Conservation (phyloP, 1,140 invertebrate species). For the Drosophila tsacasi region DNA sequence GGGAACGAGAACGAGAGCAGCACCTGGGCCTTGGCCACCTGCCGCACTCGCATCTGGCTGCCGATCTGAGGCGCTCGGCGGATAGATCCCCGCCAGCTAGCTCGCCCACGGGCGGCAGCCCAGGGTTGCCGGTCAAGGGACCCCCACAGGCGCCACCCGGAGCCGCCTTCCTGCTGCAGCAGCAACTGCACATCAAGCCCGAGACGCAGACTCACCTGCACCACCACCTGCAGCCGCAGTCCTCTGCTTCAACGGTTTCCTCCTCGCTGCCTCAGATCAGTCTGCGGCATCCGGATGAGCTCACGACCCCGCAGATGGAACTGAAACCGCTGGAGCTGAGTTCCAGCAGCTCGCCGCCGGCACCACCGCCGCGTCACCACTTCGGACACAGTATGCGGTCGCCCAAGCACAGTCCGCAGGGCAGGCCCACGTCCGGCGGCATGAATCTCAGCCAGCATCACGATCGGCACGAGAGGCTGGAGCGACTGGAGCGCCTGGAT, state of each 20-base stretch:
- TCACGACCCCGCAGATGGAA: slow-evolving; percentile 74
- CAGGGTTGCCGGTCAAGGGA: slow-evolving; percentile 56
- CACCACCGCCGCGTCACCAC: slow-evolving; percentile 66
- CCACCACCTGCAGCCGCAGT: slow-evolving; percentile 57
- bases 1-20: slow-evolving; percentile 34
- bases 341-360: slow-evolving; percentile 60
- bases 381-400: slow-evolving; percentile 64
- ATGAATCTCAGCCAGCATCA: slow-evolving; percentile 62
- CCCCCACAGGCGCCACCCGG: slow-evolving; percentile 55
- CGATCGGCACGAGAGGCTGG: slow-evolving; percentile 42
- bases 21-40: slow-evolving; percentile 54
- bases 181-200: slow-evolving; percentile 79
- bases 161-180: slow-evolving; percentile 75
- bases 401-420: slow-evolving; percentile 72
- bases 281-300: slow-evolving; percentile 72
- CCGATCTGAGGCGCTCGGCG: slow-evolving; percentile 68
- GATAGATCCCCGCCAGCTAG: slow-evolving; percentile 56
- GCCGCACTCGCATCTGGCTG: slow-evolving; percentile 62
- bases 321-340: slow-evolving; percentile 68
- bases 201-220: slow-evolving; percentile 80
- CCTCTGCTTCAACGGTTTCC: slow-evolving; percentile 21
- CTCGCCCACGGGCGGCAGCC: slow-evolving; percentile 60
- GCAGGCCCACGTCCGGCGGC: slow-evolving; percentile 39
- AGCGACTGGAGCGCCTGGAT: slow-evolving; percentile 55
- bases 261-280: slow-evolving; percentile 68